phyloP scores from a whole-genome alignment of 2,888 invertebrate genomes.

The Caenorhabditis sinica region DNA sequence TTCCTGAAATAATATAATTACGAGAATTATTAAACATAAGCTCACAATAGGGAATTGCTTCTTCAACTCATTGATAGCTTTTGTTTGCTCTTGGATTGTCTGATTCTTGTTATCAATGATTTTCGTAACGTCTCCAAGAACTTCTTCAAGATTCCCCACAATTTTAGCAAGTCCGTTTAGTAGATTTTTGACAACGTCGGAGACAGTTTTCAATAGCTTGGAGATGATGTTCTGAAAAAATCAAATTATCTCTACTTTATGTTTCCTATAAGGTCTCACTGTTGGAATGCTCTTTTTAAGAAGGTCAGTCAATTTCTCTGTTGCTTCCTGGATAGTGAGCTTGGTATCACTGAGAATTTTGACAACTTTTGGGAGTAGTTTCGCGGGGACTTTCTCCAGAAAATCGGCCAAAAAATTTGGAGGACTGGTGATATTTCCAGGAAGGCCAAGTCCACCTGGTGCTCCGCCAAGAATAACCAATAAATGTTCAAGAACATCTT shows the following conservation, averaged over 20 bases:
- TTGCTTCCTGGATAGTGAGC: background rate
- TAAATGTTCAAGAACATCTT: background rate
- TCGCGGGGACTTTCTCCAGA: background rate
- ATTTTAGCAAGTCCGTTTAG: background rate
- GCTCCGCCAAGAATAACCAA: background rate
- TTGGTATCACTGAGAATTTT: background rate
- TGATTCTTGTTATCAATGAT: background rate
- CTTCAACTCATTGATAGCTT: background rate
- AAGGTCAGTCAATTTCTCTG: background rate
- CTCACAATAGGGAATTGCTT: conserved; percentile 4
- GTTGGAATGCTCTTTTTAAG: background rate
- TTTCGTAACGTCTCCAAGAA: background rate
- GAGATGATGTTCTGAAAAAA: background rate
- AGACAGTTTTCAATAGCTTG: background rate
- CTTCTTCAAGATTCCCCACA: background rate
- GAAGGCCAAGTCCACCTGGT: background rate
- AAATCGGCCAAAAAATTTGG: background rate
- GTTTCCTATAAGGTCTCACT: background rate
- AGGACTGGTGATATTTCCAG: background rate
- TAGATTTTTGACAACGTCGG: background rate
- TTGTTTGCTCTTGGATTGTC: background rate
- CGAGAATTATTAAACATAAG: background rate
- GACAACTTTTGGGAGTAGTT: background rate
- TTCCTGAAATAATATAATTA: background rate
- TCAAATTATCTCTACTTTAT: background rate